Conservation (phyloP, 2,888 invertebrate species). For the Chrysina gloriosa region DNA sequence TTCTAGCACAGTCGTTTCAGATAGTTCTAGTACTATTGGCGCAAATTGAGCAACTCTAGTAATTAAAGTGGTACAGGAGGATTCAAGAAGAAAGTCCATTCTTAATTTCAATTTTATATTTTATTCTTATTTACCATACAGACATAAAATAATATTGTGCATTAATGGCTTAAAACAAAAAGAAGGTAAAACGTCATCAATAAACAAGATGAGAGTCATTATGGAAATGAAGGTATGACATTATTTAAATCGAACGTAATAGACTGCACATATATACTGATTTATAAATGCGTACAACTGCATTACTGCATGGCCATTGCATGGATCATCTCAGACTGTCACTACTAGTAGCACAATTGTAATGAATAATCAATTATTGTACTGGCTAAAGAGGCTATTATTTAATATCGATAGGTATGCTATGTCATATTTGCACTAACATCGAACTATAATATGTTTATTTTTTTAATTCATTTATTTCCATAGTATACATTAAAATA, state of each 20-base stretch:
- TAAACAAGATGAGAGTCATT: slow-evolving; percentile 39
- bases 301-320: slow-evolving; percentile 60
- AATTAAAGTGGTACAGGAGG: not conserved
- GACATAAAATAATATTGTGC: slow-evolving; percentile 66
- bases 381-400: slow-evolving; percentile 64
- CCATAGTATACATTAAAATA: slow-evolving; percentile 63
- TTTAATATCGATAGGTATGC: slow-evolving; percentile 53
- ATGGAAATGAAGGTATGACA: slow-evolving; percentile 31
- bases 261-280: slow-evolving; percentile 59
- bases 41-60: too few species aligned
- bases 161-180: slow-evolving; percentile 55
- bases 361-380: slow-evolving; percentile 62
- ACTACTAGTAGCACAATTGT: slow-evolving; percentile 65
- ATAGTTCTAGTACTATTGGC: too few species aligned
- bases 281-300: slow-evolving; percentile 61
- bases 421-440: slow-evolving; percentile 65
- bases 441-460: slow-evolving; percentile 63
- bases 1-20: too few species aligned
- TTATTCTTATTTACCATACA: slow-evolving; percentile 66
- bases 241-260: slow-evolving; percentile 49
- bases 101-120: slow-evolving; percentile 57
- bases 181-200: slow-evolving; percentile 41
- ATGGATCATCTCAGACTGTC: slow-evolving; percentile 58
- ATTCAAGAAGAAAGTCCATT: not conserved
- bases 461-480: slow-evolving; percentile 43